Percentiles rank a stretch among this genome's conserved stretches.
Evolutionary conservation across 2,797 vertebrate genomes (phyloP).

Genomic region (Scyliorhinus canicula): DNA sequence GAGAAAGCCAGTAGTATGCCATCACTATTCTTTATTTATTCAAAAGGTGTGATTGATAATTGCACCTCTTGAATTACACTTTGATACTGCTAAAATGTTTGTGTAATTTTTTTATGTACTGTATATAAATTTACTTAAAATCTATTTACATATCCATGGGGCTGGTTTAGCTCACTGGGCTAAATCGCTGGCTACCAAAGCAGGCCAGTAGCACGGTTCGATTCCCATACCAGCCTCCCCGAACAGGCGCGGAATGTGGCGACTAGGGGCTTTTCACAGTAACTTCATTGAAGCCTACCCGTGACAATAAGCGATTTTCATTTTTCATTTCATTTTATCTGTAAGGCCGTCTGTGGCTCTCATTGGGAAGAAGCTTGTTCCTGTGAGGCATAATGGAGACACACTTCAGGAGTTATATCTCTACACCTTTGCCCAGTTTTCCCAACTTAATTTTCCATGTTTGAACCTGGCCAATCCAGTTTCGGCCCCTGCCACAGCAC

Average conservation of each 20-base stretch:
- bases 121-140: not conserved
- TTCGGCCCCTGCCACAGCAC: not conserved
- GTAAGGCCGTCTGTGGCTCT: not conserved
- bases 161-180: too few species aligned
- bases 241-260: too few species aligned
- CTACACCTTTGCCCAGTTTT: not conserved
- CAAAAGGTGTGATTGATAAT: not conserved
- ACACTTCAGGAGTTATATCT: not conserved
- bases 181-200: too few species aligned
- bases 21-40: not conserved
- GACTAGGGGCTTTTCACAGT: too few species aligned
- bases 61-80: not conserved
- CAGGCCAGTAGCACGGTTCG: too few species aligned
- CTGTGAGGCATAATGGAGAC: not conserved
- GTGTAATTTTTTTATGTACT: not conserved
- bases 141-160: too few species aligned
- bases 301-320: too few species aligned
- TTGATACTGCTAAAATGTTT: not conserved
- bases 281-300: too few species aligned
- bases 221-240: too few species aligned
- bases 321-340: too few species aligned
- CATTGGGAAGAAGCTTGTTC: not conserved
- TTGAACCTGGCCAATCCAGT: not conserved
- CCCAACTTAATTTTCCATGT: not conserved
- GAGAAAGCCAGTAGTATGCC: not conserved